Conservation (phyloP, 2,888 invertebrate species). For the Hydrotaea cyrtoneurina region DNA sequence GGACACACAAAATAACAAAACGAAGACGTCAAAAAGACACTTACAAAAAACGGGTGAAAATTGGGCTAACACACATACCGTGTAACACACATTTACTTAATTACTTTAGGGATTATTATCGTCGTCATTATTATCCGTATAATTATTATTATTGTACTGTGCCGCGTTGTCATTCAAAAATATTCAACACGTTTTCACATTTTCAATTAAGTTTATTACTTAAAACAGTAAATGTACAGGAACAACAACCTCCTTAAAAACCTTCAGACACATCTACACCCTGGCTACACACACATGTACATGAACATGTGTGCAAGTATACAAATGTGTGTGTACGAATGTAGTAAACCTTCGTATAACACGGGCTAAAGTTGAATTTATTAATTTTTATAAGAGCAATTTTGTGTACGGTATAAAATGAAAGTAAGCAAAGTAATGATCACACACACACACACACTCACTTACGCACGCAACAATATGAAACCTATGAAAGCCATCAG, state of each 20-base stretch:
- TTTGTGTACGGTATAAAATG: constrained; percentile 73
- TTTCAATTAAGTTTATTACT: constrained; percentile 68
- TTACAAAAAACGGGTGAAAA: background rate
- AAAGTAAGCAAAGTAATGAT: constrained; percentile 46
- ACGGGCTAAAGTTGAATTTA: constrained; percentile 75
- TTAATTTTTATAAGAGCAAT: constrained; percentile 79
- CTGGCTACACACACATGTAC: background rate
- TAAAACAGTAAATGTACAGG: constrained; percentile 38
- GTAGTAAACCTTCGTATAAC: constrained; percentile 4
- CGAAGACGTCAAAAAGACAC: background rate
- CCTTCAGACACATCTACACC: background rate
- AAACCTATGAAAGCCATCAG: constrained; percentile 27
- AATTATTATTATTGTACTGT: constrained; percentile 53
- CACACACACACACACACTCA: background rate
- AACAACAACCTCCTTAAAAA: constrained; percentile 36
- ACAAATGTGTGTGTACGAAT: background rate
- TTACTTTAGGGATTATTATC: constrained; percentile 67
- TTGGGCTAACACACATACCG: constrained; percentile 50
- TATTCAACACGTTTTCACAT: constrained; percentile 68
- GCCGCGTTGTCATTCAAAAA: constrained; percentile 53
- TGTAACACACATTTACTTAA: constrained; percentile 63
- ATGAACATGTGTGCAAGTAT: background rate
- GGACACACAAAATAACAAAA: background rate
- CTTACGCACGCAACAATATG: background rate
- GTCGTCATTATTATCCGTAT: constrained; percentile 58